phyloP scores from a whole-genome alignment of 2,888 invertebrate species.

The Laspeyria flexula region DNA sequence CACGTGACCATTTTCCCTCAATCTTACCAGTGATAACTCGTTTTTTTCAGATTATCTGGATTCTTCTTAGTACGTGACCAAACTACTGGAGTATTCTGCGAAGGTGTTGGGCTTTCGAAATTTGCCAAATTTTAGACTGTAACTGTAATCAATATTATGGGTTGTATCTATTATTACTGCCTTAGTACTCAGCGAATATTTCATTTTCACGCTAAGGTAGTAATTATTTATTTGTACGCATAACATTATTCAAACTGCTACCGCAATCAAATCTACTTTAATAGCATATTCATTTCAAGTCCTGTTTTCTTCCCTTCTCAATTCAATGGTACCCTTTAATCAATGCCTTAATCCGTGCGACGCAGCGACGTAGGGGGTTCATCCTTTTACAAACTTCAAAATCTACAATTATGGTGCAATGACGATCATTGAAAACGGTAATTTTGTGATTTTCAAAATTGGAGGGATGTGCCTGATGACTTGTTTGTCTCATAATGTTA shows the following conservation, averaged over 20 bases:
- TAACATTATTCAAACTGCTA: constrained; percentile 4
- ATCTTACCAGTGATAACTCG: too few species aligned
- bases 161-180: too few species aligned
- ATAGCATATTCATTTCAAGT: constrained; percentile 40
- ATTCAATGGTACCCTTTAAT: constrained; percentile 48
- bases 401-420: constrained; percentile 48
- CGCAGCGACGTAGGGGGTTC: constrained; percentile 33
- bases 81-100: too few species aligned
- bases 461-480: constrained; percentile 23
- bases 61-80: too few species aligned
- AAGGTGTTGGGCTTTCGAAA: too few species aligned
- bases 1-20: too few species aligned
- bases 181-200: too few species aligned
- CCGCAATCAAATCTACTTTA: constrained; percentile 33
- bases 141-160: too few species aligned
- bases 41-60: too few species aligned
- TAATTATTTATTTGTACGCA: too few species aligned
- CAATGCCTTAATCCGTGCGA: constrained; percentile 46
- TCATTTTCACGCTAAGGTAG: too few species aligned
- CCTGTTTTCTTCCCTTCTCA: constrained; percentile 24
- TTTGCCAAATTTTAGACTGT: too few species aligned
- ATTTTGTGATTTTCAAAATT: constrained; percentile 44
- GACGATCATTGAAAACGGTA: constrained; percentile 35
- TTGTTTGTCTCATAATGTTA: constrained; percentile 13
- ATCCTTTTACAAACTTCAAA: constrained; percentile 46